phyloP scores from a whole-genome alignment of 1,140 invertebrate species.

The Onthophagus taurus region DNA sequence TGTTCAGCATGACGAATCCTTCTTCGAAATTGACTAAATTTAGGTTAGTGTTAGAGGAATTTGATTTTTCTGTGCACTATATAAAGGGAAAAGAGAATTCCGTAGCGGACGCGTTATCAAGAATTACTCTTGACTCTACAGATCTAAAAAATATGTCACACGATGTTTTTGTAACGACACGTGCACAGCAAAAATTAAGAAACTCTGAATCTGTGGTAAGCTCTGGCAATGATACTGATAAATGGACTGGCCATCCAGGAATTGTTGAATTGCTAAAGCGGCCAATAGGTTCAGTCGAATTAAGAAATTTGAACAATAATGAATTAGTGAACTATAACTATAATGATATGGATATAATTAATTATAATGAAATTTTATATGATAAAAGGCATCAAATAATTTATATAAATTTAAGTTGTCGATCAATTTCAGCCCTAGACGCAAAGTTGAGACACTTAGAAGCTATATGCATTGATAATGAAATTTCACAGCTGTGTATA shows the following conservation, averaged over 20 bases:
- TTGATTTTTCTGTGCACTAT: conserved; percentile 1
- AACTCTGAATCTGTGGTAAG: background rate
- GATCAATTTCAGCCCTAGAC: background rate
- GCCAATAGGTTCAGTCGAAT: background rate
- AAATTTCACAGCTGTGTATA: background rate
- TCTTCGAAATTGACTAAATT: conserved; percentile 4
- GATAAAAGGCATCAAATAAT: background rate
- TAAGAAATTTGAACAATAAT: background rate
- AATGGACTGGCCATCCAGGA: background rate
- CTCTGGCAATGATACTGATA: background rate
- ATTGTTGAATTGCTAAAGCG: background rate
- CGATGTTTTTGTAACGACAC: too few species aligned
- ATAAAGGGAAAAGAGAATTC: conserved; percentile 1
- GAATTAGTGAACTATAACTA: background rate
- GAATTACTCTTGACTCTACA: too few species aligned
- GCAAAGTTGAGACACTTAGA: background rate
- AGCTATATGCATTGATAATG: background rate
- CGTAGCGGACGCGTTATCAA: background rate
- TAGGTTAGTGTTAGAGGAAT: conserved; percentile 1
- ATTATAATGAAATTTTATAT: background rate
- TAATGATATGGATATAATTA: background rate
- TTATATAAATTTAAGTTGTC: background rate
- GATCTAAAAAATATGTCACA: too few species aligned
- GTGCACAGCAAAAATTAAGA: background rate
- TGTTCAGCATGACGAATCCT: conserved; percentile 1